Evolutionary conservation across 1,140 invertebrate species (phyloP).

Genomic region (Cataglyphis hispanica): DNA sequence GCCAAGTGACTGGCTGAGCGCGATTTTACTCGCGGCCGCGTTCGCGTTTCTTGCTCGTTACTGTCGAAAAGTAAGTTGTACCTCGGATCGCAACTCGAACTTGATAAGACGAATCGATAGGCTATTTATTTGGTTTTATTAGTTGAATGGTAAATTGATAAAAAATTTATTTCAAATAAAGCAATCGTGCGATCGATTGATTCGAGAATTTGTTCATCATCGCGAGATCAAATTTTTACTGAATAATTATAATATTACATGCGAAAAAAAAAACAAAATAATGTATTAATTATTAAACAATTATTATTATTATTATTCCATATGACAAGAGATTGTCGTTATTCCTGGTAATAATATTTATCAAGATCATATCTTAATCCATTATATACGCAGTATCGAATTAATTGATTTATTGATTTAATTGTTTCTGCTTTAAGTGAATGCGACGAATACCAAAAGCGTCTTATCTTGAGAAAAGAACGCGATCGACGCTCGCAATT

Average conservation of each 20-base stretch:
- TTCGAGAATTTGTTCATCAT: background rate
- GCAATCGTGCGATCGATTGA: background rate
- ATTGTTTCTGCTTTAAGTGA: background rate
- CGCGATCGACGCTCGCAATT: slow-evolving; percentile 34
- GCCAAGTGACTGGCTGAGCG: slow-evolving; percentile 58
- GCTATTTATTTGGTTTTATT: slow-evolving; percentile 48
- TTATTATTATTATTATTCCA: background rate
- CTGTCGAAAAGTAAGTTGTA: slow-evolving; percentile 35
- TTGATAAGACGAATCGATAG: slow-evolving; percentile 18
- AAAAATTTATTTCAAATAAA: background rate
- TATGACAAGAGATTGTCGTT: background rate
- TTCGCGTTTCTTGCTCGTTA: slow-evolving; percentile 50
- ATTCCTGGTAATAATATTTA: background rate
- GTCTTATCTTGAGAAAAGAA: background rate
- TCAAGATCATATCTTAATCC: background rate
- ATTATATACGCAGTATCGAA: background rate
- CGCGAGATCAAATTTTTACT: background rate
- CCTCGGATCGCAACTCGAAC: slow-evolving; percentile 31
- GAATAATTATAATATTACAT: background rate
- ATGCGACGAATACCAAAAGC: background rate
- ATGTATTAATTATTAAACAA: background rate
- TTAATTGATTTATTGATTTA: background rate
- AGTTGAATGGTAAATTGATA: background rate
- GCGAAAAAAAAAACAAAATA: background rate
- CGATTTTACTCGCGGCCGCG: slow-evolving; percentile 63